These are phyloP conservation scores for Antennarius maculatus DNA, from an alignment of 2,797 vertebrate genomes.

Conservation along the genomic window DNA sequence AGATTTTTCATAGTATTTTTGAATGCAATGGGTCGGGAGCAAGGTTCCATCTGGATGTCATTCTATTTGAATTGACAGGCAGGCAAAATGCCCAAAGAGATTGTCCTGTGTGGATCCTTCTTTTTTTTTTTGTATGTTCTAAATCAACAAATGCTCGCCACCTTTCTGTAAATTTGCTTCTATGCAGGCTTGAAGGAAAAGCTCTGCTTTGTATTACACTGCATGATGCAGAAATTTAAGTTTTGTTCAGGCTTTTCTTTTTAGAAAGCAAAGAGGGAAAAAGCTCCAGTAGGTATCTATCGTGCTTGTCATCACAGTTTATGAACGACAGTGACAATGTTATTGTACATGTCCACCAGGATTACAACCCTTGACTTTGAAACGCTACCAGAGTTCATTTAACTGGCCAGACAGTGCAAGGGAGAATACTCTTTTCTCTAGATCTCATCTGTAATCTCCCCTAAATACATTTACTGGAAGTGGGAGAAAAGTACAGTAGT, in stretches of 20 bases:
- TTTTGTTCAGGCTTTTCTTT: slow-evolving; percentile 6
- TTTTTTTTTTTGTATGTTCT: slow-evolving; percentile 15
- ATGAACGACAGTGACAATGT: slow-evolving; percentile 37
- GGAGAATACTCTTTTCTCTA: slow-evolving; percentile 69
- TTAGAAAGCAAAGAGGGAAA: no score
- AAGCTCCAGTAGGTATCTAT: no score
- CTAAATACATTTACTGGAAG: slow-evolving; percentile 79
- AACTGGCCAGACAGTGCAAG: slow-evolving; percentile 56
- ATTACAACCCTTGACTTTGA: slow-evolving; percentile 34
- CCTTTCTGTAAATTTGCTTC: slow-evolving; percentile 11
- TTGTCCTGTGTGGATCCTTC: background rate
- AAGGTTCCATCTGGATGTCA: slow-evolving; percentile 16
- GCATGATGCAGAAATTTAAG: slow-evolving; percentile 3
- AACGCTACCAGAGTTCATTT: slow-evolving; percentile 48
- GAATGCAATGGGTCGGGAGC: slow-evolving; percentile 40
- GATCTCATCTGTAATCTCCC: slow-evolving; percentile 78
- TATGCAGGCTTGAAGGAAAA: slow-evolving; percentile 20
- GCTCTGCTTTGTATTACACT: slow-evolving; percentile 8
- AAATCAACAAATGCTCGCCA: slow-evolving; percentile 11
- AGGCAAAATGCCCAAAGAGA: background rate
- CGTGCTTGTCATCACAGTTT: slow-evolving; percentile 14
- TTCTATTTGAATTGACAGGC: slow-evolving; percentile 16
- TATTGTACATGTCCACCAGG: slow-evolving; percentile 26
- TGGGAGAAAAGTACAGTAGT: slow-evolving; percentile 76
- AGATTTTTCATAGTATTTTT: slow-evolving; percentile 10